Conservation (phyloP, 2,888 invertebrate genomes). For the Nemurella pictetii region DNA sequence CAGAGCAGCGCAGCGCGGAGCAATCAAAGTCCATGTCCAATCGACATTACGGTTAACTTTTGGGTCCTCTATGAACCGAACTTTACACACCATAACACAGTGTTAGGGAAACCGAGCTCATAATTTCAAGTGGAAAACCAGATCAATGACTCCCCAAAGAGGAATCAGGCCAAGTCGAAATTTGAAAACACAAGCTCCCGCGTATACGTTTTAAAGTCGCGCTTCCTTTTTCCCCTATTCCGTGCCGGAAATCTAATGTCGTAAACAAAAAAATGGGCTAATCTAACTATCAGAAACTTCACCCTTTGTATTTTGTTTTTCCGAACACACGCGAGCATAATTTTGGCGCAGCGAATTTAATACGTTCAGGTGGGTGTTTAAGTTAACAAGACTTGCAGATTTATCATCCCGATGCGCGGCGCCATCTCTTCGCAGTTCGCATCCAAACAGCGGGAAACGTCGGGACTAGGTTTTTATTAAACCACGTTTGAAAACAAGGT, state of each 20-base stretch:
- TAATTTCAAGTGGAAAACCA: not conserved
- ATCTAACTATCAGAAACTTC: not conserved
- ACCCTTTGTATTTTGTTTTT: not conserved
- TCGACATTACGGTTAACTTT: not conserved
- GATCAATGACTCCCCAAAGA: not conserved
- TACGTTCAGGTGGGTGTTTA: not conserved
- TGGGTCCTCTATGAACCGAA: not conserved
- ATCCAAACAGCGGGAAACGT: not conserved
- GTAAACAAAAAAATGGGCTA: not conserved
- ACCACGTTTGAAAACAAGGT: not conserved
- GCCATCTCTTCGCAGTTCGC: not conserved
- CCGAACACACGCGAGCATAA: not conserved
- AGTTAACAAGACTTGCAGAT: not conserved
- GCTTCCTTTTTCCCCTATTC: not conserved
- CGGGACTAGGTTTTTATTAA: not conserved
- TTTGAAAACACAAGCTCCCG: not conserved
- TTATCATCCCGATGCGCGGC: not conserved
- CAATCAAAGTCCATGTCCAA: not conserved
- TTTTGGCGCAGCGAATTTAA: not conserved
- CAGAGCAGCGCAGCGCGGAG: not conserved
- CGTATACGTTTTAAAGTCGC: not conserved
- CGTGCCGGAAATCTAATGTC: not conserved
- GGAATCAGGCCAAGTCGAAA: not conserved
- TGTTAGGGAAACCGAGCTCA: not conserved
- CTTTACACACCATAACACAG: not conserved